Base-by-base conservation (phyloP, 2,888 invertebrate species). In the Ophion slaviceki region DNA sequence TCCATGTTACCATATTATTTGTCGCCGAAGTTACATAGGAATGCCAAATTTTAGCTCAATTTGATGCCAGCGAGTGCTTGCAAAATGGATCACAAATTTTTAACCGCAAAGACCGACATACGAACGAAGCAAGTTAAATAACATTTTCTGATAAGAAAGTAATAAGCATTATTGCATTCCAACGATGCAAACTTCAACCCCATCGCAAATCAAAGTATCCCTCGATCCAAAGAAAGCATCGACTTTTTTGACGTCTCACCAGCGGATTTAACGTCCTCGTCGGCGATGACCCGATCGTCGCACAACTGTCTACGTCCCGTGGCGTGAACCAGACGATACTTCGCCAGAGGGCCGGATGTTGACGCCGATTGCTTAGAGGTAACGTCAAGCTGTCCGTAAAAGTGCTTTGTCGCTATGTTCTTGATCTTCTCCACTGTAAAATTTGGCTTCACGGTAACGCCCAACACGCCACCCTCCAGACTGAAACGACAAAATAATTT, bases 371-470 rank as follows among this genome's bases (percentile, higher is more conserved):
- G 74, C 36, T 66, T 81, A 11, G 80, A 36, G 40, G 32, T 24
- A 53, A 76, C 24, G 47, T 86, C 86, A 45, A 83, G 86, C 47
- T 90, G 87, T 3, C 91, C 90, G 76, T 93, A 93, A 87, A 94
- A 93, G 86, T 92, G 90, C 83, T 92, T 91, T 17, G 92, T 87
- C 28, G 92, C 93, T 57, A 91, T 89, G 53, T 88, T 88, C 77
- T 93, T 94, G 7, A 93, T 88, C 85, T 89, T 90, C 76, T 92
- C 91, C 74, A 94, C 83, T 1, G 91, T 93, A 67, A 90, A 91
- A 74, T 92, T 91, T 64, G 92, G 87, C 75, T 90, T 91, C 6
- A 91, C 91, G 24, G 86, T 85, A 11, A 93, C 80, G 17, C 87
- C 88, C 17, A 91, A 71, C 59, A 91, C 87, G 28, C 90, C 89